Evolutionary conservation across 2,888 invertebrate species (phyloP), one percentile per base, ranked within the genome.

Genomic region (Physocephala rufipes): DNA sequence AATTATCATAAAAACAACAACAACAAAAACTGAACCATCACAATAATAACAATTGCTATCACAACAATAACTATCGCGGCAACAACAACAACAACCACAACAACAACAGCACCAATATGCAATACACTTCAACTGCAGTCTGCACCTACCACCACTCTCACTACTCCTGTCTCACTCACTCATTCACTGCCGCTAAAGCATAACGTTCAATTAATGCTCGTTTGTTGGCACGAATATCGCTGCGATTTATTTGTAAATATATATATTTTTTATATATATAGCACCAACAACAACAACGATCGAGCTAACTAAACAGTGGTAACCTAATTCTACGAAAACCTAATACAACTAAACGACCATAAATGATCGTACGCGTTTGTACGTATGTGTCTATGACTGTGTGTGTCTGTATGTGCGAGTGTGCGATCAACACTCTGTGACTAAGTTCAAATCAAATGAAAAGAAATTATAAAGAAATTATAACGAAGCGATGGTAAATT

Each of bases 21-120:
- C 47, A 26, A 72, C 67, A n/a, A n/a, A n/a, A n/a, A n/a, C n/a
- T n/a, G n/a, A 68, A 61, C 45, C 64, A 2, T 2, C 30, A 68
- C 49, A 55, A 28, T 68, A 69, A 53, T 28, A n/a, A n/a, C n/a
- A n/a, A n/a, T n/a, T n/a, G n/a, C n/a, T n/a, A n/a, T n/a, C 43
- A 68, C 24, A 21, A 43, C 36, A 36, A 36, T 9, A 4, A 36
- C 36, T 9, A 36, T 36, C 36, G 9, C 36, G 9, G 9, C 30
- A 67, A 59, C 59, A 55, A 72, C 36, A 71, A 68, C 36, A 71
- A 70, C 19, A 68, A 61, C 45, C 64, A 2, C 5, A 45, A 68
- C 49, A 55, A 28, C 66, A 69, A 53, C 36, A n/a, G n/a, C n/a
- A n/a, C n/a, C n/a, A n/a, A n/a, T n/a, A n/a, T n/a, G n/a, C n/a